A percentile compares a stretch with the other conserved stretches of the same genome.
phyloP scores from a whole-genome alignment of 2,888 invertebrate genomes.

The Hirtodrosophila cameraria region DNA sequence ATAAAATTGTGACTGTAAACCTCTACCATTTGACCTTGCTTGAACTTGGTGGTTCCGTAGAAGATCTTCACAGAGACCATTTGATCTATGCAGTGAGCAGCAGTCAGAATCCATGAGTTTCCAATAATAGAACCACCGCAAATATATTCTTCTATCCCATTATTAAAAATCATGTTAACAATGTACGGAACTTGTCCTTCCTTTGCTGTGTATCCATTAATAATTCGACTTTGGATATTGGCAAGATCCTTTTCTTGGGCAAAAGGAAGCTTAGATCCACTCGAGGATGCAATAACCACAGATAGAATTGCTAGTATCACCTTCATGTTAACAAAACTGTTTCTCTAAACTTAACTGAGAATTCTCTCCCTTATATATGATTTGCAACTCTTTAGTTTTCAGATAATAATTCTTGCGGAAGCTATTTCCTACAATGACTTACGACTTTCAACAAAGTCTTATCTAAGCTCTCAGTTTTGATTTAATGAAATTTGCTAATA shows the following conservation, averaged over 20 bases:
- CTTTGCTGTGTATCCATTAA: conserved; percentile 43
- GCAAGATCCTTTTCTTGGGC: not conserved
- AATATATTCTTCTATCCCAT: not conserved
- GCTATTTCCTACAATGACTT: not conserved
- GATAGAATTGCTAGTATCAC: not conserved
- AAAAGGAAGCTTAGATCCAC: not conserved
- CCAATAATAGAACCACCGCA: conserved; percentile 66
- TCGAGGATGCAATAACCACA: not conserved
- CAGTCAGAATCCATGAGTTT: conserved; percentile 53
- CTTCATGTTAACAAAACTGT: conserved; percentile 2
- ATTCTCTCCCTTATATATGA: not conserved
- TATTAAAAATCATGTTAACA: conserved; percentile 40
- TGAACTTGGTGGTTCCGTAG: conserved; percentile 34
- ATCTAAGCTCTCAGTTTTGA: no score
- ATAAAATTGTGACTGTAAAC: conserved; percentile 23
- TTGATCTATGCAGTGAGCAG: conserved; percentile 55
- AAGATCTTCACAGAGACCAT: conserved; percentile 20
- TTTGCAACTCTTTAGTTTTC: not conserved
- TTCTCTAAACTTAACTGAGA: not conserved
- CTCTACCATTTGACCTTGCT: conserved; percentile 12
- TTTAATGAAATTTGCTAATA: no score
- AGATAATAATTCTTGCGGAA: conserved; percentile 1
- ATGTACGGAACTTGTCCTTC: conserved; percentile 53
- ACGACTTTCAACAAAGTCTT: no score
- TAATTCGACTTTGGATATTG: conserved; percentile 39